Base-by-base conservation (phyloP, 2,113 vertebrate genomes). In the Saccopteryx bilineata region DNA sequence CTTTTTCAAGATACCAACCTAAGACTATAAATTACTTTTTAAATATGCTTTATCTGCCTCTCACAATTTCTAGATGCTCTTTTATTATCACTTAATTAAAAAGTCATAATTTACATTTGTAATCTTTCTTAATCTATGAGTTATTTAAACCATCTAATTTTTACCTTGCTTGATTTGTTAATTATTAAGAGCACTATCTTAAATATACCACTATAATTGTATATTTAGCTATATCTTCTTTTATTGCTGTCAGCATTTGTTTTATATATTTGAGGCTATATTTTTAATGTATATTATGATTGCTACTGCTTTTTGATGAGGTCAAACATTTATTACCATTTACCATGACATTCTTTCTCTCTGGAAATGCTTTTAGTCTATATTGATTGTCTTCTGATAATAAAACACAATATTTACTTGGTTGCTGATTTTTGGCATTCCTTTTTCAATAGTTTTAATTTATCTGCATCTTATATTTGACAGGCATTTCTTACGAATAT, bases 121-220 rank as follows among this genome's bases (percentile, higher is more conserved):
- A 84, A 65, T 89, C 4, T 71, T 93, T 33, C 28, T 93, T 90
- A 28, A 85, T 58, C 28, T 6, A 65, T 79, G 10, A 61, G n/a
- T 95, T 63, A 87, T 31, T 68, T 87, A 63, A 93, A 69, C 19
- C 78, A 76, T 19, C 18, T 39, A 90, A 83, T 48, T 83, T 74
- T 92, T 88, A 63, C 63, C 71, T 88, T 88, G 26, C 11, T 84
- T 93, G 28, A 89, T 78, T 93, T 56, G 5, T 71, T 83, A 54
- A 52, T 69, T 84, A 48, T 83, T 33, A 3, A 78, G 1, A 88
- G 46, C 15, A 84, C 8, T 63, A 5, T 75, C 50, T 82, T 52
- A 39, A 92, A 74, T 87, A 74, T 58, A 74, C 7, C 17, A 60
- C 18, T 75, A 31, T 56, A 21, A 56, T 48, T 69, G 11, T 23